Percentiles rank a stretch among this genome's conserved stretches.
Evolutionary conservation across 2,888 invertebrate species (phyloP).

Genomic region (Gymnosoma rotundatum): DNA sequence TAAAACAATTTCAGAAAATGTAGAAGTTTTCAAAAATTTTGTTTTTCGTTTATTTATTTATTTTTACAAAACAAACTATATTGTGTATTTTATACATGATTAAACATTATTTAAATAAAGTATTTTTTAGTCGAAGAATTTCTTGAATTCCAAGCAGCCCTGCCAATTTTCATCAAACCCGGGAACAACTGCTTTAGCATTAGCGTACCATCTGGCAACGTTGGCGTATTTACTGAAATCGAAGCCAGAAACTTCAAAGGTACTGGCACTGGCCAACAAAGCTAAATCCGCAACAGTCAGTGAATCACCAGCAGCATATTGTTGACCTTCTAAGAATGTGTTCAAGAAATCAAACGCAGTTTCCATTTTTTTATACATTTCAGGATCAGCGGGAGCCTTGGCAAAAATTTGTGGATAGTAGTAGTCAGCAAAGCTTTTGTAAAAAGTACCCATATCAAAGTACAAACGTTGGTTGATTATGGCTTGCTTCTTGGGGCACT

Average conservation of each 20-base stretch:
- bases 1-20: too few species aligned
- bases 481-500: constrained; percentile 89
- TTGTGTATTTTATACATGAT: too few species aligned
- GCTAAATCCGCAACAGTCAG: constrained; percentile 91
- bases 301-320: constrained; percentile 88
- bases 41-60: too few species aligned
- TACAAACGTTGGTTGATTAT: constrained; percentile 90
- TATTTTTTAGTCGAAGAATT: constrained; percentile 73
- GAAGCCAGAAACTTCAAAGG: constrained; percentile 86
- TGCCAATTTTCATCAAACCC: constrained; percentile 85
- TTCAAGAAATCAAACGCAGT: constrained; percentile 87
- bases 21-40: too few species aligned
- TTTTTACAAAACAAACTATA: too few species aligned
- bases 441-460: constrained; percentile 91
- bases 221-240: constrained; percentile 88
- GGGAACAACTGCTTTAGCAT: constrained; percentile 84
- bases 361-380: constrained; percentile 87
- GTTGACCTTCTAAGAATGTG: constrained; percentile 87
- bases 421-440: constrained; percentile 87
- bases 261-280: constrained; percentile 87
- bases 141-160: constrained; percentile 84
- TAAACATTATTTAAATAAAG: constrained; percentile 6
- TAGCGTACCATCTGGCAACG: constrained; percentile 86
- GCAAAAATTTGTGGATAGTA: constrained; percentile 87
- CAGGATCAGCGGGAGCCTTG: constrained; percentile 86